Conservation (phyloP, 2,888 invertebrate genomes). For the Hirtodrosophila trivittata region DNA sequence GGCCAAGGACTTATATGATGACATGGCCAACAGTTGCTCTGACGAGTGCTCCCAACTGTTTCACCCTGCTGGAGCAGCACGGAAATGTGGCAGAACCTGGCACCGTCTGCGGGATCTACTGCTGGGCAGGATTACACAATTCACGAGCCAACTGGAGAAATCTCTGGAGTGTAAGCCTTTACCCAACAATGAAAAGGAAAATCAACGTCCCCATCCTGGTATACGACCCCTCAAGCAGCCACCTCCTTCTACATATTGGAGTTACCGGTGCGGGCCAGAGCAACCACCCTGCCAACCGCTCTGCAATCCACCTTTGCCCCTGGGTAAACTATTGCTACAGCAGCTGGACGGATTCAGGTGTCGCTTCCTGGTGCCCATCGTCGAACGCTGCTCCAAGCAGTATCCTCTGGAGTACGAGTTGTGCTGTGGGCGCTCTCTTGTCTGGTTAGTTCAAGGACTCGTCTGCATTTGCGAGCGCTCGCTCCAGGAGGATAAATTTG, state of each 20-base stretch:
- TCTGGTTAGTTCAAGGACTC: constrained; percentile 29
- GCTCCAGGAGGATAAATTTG: constrained; percentile 1
- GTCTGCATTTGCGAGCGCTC: constrained; percentile 25
- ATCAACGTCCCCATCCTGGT: background rate
- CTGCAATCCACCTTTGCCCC: too few relatives aligned
- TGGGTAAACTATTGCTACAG: too few relatives aligned
- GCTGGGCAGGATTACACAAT: background rate
- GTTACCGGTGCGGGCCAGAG: background rate
- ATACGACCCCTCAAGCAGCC: background rate
- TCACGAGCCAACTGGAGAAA: background rate
- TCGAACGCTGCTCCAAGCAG: background rate
- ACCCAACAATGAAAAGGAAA: background rate
- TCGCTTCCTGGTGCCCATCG: background rate
- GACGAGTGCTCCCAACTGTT: background rate
- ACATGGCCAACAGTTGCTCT: background rate
- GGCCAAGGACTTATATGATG: constrained; percentile 14
- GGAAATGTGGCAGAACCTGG: constrained; percentile 2
- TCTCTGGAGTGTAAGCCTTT: background rate
- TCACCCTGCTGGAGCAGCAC: background rate
- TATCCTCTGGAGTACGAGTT: constrained; percentile 8
- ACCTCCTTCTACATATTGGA: background rate
- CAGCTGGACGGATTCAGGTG: too few relatives aligned
- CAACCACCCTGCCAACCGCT: too few relatives aligned
- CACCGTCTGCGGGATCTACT: background rate
- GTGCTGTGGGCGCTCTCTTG: background rate